These are phyloP conservation scores for Lacerta bilineata DNA, from an alignment of 2,797 vertebrate genomes.

Conservation along the genomic window DNA sequence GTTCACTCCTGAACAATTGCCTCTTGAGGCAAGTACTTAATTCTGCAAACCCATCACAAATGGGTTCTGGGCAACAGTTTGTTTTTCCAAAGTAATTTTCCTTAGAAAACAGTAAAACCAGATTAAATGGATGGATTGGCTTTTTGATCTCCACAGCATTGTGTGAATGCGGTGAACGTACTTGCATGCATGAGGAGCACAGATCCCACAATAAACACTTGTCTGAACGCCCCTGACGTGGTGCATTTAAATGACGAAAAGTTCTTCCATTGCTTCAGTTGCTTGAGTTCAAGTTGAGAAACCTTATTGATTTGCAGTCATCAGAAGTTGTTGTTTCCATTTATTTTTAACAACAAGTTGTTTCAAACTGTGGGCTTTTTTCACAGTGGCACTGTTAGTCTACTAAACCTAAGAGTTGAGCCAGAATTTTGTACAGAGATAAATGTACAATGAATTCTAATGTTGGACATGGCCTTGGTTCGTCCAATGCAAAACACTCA, in stretches of 20 bases:
- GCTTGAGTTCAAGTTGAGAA: neutral
- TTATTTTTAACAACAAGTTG: neutral
- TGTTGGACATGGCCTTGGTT: neutral
- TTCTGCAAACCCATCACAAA: too few relatives aligned
- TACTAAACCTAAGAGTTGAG: neutral
- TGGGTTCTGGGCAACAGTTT: too few relatives aligned
- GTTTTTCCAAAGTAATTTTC: too few relatives aligned
- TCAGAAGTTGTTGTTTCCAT: neutral
- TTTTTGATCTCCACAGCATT: too few relatives aligned
- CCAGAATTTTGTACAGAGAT: neutral
- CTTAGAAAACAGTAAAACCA: too few relatives aligned
- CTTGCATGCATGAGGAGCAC: too few relatives aligned
- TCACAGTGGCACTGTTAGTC: neutral
- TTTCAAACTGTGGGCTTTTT: neutral
- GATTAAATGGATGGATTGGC: too few relatives aligned
- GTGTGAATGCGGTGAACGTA: too few relatives aligned
- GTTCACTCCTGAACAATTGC: too few relatives aligned
- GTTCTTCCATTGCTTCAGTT: neutral
- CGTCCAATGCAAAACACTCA: neutral
- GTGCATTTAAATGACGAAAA: neutral
- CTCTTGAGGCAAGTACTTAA: too few relatives aligned
- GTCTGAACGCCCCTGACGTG: neutral
- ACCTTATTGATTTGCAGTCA: neutral
- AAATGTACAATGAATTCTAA: neutral
- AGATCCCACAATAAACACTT: too few relatives aligned